These are phyloP conservation scores for Rhaphigaster nebulosa DNA, from an alignment of 2,888 invertebrate species.

Conservation along the genomic window DNA sequence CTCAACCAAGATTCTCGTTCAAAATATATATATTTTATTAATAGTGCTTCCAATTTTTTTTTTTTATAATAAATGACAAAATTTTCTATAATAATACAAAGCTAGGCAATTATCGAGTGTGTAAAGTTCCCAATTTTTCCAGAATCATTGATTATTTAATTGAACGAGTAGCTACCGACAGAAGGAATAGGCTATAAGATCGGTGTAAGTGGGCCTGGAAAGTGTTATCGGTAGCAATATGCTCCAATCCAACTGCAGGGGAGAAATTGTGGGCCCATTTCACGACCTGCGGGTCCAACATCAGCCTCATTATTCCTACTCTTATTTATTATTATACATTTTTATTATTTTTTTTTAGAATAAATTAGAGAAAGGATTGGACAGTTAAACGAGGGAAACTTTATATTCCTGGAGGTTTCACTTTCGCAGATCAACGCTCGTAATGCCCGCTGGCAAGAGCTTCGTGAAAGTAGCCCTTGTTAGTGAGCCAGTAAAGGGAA, in stretches of 20 bases:
- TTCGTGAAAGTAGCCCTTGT: neutral
- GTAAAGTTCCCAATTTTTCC: no score
- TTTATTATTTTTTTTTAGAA: neutral
- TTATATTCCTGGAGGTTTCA: neutral
- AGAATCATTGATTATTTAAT: neutral
- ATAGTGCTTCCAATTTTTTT: no score
- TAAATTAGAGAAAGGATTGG: constrained; percentile 27
- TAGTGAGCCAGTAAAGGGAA: neutral
- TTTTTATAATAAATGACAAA: no score
- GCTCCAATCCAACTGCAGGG: neutral
- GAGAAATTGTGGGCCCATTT: neutral
- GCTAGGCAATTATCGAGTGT: no score
- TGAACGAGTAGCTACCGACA: neutral
- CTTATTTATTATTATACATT: neutral
- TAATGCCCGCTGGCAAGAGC: neutral
- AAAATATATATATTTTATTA: no score
- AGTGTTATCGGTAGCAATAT: neutral
- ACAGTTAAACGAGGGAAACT: constrained; percentile 1
- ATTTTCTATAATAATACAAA: no score
- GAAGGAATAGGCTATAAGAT: neutral
- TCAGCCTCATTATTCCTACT: neutral
- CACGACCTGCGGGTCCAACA: neutral
- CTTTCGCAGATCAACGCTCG: neutral
- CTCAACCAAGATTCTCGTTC: no score
- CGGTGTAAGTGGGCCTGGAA: neutral